Conservation (phyloP, 2,888 invertebrate species). For the Nemoura dubitans region DNA sequence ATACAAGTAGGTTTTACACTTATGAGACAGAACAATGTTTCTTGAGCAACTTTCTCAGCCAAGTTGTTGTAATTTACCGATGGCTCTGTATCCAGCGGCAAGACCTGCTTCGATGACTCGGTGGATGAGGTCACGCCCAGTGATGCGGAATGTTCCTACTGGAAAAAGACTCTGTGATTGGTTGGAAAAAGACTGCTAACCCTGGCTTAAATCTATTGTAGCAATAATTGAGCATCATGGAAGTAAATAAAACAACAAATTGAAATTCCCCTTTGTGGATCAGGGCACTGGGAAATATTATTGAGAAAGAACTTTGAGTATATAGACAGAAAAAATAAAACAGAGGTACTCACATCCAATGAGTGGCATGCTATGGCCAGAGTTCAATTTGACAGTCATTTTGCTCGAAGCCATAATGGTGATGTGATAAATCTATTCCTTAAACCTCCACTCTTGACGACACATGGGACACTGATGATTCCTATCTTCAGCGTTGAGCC, state of each 20-base stretch:
- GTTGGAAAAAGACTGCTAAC: neutral
- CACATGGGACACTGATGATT: conserved; percentile 96
- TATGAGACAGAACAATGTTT: too few species aligned
- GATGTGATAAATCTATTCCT: too few species aligned
- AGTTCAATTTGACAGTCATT: conserved; percentile 54
- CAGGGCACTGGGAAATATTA: too few species aligned
- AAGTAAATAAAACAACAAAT: neutral
- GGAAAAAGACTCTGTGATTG: conserved; percentile 53
- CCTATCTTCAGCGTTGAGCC: conserved; percentile 92
- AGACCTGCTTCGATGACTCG: conserved; percentile 71
- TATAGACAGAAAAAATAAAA: neutral
- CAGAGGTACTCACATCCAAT: conserved; percentile 64
- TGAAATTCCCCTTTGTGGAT: too few species aligned
- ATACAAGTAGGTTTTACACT: too few species aligned
- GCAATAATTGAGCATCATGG: neutral
- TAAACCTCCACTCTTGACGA: conserved; percentile 98
- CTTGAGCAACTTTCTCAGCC: too few species aligned
- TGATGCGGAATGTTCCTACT: conserved; percentile 75
- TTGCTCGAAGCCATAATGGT: conserved; percentile 37
- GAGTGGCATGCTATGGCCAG: conserved; percentile 65
- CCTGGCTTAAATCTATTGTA: neutral
- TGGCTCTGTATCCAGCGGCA: conserved; percentile 72
- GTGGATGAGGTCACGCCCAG: conserved; percentile 62
- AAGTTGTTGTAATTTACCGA: conserved; percentile 65
- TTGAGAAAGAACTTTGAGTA: too few species aligned